Conservation (phyloP, 2,113 vertebrate genomes). For the Indicator maculatus region DNA sequence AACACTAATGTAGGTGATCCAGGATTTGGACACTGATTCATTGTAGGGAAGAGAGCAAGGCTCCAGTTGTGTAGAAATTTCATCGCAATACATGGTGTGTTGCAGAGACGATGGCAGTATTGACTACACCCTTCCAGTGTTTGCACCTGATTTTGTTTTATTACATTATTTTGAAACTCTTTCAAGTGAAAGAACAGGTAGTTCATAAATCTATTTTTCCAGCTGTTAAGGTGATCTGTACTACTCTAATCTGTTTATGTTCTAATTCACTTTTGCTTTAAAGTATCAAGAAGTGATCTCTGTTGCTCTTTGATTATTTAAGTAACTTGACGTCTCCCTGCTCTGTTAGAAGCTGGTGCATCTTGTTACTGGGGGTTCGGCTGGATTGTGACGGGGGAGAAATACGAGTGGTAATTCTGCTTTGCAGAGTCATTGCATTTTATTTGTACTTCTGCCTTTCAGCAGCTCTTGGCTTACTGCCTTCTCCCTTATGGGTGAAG, state of each 20-base stretch:
- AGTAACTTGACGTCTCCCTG: neutral
- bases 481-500: neutral
- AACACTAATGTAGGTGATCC: neutral
- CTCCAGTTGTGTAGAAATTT: neutral
- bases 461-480: neutral
- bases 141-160: neutral
- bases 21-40: neutral
- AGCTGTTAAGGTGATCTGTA: neutral
- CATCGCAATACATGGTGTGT: accelerated
- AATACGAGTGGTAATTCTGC: neutral
- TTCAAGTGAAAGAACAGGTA: neutral
- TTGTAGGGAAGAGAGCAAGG: neutral
- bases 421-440: neutral
- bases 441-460: neutral
- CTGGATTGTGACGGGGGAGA: neutral
- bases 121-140: neutral
- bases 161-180: neutral
- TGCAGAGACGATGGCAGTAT: neutral
- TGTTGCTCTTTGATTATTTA: neutral
- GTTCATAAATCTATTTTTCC: neutral
- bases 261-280: neutral
- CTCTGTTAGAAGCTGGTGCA: neutral
- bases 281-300: neutral
- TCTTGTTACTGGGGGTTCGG: neutral
- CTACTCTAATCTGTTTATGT: neutral